phyloP scores from a whole-genome alignment of 2,113 vertebrate genomes.

The Hoplias malabaricus region DNA sequence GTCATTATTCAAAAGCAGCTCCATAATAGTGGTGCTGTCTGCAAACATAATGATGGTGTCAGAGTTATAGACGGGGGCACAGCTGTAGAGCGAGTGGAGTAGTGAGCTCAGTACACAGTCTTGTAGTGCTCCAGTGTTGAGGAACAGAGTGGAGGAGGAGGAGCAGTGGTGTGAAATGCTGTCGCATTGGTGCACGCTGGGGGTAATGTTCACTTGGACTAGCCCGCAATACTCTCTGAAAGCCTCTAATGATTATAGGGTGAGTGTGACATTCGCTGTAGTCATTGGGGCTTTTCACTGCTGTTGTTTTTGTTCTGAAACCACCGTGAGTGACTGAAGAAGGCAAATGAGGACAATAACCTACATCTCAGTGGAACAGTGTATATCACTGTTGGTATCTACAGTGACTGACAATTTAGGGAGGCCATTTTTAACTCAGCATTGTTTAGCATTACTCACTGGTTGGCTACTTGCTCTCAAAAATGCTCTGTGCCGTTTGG shows the following conservation, averaged over 20 bases:
- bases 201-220: not conserved
- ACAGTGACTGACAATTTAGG: too few relatives aligned
- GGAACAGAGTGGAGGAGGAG: not conserved
- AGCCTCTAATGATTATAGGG: not conserved
- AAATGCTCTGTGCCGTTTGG: too few relatives aligned
- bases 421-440: too few relatives aligned
- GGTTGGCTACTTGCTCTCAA: too few relatives aligned
- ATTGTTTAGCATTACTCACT: too few relatives aligned
- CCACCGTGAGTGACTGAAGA: not conserved
- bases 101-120: not conserved
- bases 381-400: too few relatives aligned
- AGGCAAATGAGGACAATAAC: not conserved
- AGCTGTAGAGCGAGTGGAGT: not conserved
- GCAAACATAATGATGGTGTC: conserved; percentile 15
- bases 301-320: not conserved
- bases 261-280: not conserved
- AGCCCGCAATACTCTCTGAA: not conserved
- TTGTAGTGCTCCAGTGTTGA: not conserved
- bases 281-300: not conserved
- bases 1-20: not conserved
- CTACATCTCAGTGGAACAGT: too few relatives aligned
- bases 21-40: conserved; percentile 3
- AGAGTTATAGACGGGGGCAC: not conserved
- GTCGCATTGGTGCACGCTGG: not conserved
- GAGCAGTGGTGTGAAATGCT: not conserved